These are phyloP conservation scores for Labia minor DNA, from an alignment of 2,888 invertebrate species.

Conservation along the genomic window DNA sequence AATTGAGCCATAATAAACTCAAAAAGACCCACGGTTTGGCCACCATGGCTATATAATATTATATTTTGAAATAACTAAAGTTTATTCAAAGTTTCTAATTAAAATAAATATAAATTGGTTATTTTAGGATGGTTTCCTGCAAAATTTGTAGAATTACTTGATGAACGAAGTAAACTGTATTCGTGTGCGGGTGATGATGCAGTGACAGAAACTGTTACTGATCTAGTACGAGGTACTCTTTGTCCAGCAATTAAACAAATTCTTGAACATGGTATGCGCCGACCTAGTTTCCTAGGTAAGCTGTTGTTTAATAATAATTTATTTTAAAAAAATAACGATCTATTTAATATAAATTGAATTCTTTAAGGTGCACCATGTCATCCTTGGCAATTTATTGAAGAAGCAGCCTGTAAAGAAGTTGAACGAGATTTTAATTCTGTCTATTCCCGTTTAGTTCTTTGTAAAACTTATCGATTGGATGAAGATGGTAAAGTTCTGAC, in stretches of 20 bases:
- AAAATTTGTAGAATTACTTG: conserved; percentile 88
- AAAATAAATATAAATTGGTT: conserved; percentile 20
- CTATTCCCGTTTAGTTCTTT: conserved; percentile 89
- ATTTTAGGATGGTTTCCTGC: conserved; percentile 87
- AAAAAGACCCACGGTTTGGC: too few species aligned
- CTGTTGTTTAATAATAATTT: not conserved
- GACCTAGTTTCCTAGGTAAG: conserved; percentile 66
- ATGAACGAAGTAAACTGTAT: conserved; percentile 87
- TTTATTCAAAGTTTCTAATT: too few species aligned
- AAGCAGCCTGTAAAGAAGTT: conserved; percentile 90
- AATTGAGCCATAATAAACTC: too few species aligned
- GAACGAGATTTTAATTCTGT: conserved; percentile 97
- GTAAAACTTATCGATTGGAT: conserved; percentile 95
- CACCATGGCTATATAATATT: too few species aligned
- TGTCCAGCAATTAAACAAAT: conserved; percentile 90
- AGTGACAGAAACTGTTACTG: conserved; percentile 91
- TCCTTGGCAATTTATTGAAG: conserved; percentile 98
- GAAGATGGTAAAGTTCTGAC: conserved; percentile 98
- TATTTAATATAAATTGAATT: too few species aligned
- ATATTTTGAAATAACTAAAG: too few species aligned
- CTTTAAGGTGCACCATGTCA: conserved; percentile 80
- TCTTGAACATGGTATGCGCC: conserved; percentile 87
- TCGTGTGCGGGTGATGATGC: conserved; percentile 93
- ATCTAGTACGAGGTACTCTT: conserved; percentile 85
- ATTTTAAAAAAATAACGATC: not conserved